phyloP scores from a whole-genome alignment of 1,140 invertebrate genomes.

The Lordiphosa collinella region DNA sequence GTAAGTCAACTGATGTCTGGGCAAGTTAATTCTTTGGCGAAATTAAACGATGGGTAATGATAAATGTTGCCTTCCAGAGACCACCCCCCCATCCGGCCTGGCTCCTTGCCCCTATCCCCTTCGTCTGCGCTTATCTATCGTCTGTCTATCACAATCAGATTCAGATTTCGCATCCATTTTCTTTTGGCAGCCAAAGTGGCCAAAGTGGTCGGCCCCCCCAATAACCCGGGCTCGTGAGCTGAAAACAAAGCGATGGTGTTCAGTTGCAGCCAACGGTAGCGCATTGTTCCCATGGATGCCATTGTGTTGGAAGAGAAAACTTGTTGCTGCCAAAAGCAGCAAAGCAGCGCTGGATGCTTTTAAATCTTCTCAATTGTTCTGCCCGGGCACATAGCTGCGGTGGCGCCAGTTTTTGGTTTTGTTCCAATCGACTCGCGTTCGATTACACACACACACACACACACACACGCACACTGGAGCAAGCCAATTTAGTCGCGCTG shows the following conservation, averaged over 20 bases:
- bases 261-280: constrained; percentile 6
- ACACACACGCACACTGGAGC: not conserved
- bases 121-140: too few species aligned
- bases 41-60: too few species aligned
- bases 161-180: too few species aligned
- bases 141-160: too few species aligned
- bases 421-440: constrained; percentile 13
- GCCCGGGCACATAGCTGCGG: constrained; percentile 1
- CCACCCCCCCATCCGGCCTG: too few species aligned
- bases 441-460: constrained; percentile 6
- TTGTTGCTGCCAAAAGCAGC: constrained; percentile 17
- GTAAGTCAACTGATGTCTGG: too few species aligned
- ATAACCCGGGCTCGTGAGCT: not conserved
- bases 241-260: constrained; percentile 9
- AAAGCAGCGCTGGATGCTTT: constrained; percentile 1
- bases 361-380: constrained; percentile 21
- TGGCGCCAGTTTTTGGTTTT: constrained; percentile 14
- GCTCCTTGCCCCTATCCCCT: too few species aligned
- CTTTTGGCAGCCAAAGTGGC: too few species aligned
- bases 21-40: too few species aligned
- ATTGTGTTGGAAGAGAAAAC: not conserved
- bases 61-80: too few species aligned
- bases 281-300: constrained; percentile 3
- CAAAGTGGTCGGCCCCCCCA: not conserved
- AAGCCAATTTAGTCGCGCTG: constrained; percentile 7